Evolutionary conservation across 37 sponge, comb jelly and placozoan species (phyloP), one percentile per base, ranked within the genome.

Genomic region (Agelas oroides): DNA sequence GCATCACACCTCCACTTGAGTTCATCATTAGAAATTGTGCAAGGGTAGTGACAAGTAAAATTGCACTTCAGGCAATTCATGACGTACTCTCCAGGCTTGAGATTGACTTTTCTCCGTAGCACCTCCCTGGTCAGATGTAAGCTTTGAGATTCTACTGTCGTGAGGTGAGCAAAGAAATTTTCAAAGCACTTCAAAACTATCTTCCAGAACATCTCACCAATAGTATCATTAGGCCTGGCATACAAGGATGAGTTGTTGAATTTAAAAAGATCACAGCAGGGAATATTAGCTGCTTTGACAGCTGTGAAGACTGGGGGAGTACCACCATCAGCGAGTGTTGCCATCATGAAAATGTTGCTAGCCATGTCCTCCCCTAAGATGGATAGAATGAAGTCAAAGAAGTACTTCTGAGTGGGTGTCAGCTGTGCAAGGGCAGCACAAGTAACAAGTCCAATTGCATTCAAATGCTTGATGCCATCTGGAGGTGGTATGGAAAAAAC

Each of bases 211-310:
- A 91, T 63, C 53, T 75, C 46, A 63, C 68, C 76, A 60, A 90
- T 85, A n/a, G 23, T 36, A 12, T 32, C 69, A 53, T 46, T 56
- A 0, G 59, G 73, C 28, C n/a, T 39, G 31, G 69, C 69, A 81
- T 78, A 92, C 18, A 86, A 53, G 1, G 87, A 83, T 36, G 91
- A 91, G 64, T 91, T 91, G 53, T 91, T 91, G 81, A 91, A 91
- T 57, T 67, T 71, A 58, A 86, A 91, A 6, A 38, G 37, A 53
- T 73, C 60, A 18, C n/a, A 18, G 66, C 23, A 81, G 6, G 75
- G 69, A 30, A 92, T 79, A 15, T 84, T 73, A 21, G 92, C 88
- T 28, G 34, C 88, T 69, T 72, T 73, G 25, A 92, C 70, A 14
- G 92, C 88, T 62, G 28, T 81, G 30, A 87, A 31, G 0, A 87